Evolutionary conservation across 2,888 invertebrate species (phyloP).

Genomic region (Chaetoderma sp.): DNA sequence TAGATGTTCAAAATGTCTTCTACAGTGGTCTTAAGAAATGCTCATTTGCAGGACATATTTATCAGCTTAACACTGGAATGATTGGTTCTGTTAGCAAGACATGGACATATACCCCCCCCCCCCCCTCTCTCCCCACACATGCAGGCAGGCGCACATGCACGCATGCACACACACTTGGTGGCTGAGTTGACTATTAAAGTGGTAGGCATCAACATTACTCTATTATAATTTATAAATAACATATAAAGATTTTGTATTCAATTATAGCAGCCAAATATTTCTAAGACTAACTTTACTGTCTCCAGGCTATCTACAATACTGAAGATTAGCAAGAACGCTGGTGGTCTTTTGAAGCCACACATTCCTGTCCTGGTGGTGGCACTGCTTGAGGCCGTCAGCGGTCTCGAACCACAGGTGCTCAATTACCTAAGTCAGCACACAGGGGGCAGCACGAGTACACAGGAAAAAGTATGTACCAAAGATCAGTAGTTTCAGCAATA

Average conservation of each 20-base stretch:
- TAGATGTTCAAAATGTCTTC: too few relatives aligned
- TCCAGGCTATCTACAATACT: conserved; percentile 85
- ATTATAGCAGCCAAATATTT: too few relatives aligned
- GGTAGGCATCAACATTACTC: too few relatives aligned
- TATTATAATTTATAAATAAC: too few relatives aligned
- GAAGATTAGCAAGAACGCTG: conserved; percentile 84
- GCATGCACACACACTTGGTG: background rate
- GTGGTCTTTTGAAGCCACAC: conserved; percentile 83
- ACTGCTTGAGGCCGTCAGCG: conserved; percentile 80
- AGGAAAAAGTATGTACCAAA: conserved; percentile 61
- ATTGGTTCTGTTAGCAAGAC: too few relatives aligned
- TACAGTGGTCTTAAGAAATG: too few relatives aligned
- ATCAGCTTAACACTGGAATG: too few relatives aligned
- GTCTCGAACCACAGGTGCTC: conserved; percentile 84
- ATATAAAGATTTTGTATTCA: too few relatives aligned
- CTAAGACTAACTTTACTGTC: background rate
- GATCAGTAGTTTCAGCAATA: too few relatives aligned
- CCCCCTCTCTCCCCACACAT: background rate
- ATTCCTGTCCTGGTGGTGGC: conserved; percentile 85
- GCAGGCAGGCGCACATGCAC: background rate
- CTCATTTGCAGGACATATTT: too few relatives aligned
- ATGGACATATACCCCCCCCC: background rate
- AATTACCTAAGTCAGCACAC: conserved; percentile 84
- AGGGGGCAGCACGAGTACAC: conserved; percentile 77
- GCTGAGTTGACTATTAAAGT: too few relatives aligned